These are phyloP conservation scores for Atta texana DNA, from an alignment of 1,140 invertebrate species.

Conservation along the genomic window DNA sequence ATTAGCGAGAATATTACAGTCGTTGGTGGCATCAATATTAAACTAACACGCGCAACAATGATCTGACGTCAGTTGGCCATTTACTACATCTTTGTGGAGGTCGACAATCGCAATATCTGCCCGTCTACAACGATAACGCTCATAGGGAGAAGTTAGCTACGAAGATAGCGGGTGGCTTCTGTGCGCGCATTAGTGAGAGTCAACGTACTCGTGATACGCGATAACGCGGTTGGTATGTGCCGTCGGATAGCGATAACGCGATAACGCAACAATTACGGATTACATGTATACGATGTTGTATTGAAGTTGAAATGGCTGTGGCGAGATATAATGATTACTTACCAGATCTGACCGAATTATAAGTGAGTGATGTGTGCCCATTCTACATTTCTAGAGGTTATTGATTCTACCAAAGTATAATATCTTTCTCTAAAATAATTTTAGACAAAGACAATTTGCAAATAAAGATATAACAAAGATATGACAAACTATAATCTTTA, in stretches of 20 bases:
- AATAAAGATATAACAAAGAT: neutral
- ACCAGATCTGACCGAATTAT: conserved; percentile 32
- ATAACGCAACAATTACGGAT: conserved; percentile 47
- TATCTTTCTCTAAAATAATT: neutral
- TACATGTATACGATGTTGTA: neutral
- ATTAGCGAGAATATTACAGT: conserved; percentile 28
- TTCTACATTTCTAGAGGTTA: neutral
- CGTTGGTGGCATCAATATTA: neutral
- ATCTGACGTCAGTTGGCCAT: conserved; percentile 30
- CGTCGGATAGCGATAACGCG: conserved; percentile 41
- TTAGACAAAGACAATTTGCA: neutral
- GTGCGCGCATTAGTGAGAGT: conserved; percentile 55
- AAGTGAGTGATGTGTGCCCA: neutral
- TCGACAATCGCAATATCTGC: conserved; percentile 30
- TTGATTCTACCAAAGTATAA: neutral
- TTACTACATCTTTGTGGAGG: conserved; percentile 9
- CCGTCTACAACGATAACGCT: conserved; percentile 37
- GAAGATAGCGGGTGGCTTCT: conserved; percentile 32
- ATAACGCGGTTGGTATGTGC: conserved; percentile 32
- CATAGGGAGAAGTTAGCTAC: conserved; percentile 51
- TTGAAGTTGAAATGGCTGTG: conserved; percentile 1
- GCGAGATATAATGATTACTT: neutral
- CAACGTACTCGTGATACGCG: conserved; percentile 54
- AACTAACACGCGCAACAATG: neutral
- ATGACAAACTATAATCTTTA: neutral